Conservation (phyloP, 1,140 invertebrate species). For the Propsilocerus akamusi region DNA sequence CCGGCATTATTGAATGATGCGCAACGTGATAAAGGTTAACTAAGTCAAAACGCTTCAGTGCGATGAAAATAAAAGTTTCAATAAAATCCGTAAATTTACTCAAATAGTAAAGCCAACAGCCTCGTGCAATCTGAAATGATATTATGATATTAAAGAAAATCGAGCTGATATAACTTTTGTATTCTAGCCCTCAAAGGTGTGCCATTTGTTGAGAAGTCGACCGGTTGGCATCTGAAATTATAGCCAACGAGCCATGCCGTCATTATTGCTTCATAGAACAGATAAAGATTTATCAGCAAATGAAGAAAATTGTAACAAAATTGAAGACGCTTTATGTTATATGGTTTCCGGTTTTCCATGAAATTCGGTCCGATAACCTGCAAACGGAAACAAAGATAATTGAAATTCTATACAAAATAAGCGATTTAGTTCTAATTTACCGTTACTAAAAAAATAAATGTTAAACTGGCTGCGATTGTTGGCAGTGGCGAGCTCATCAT, state of each 20-base stretch:
- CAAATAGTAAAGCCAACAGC: neutral
- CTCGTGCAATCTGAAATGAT: neutral
- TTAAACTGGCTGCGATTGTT: slow-evolving; percentile 54
- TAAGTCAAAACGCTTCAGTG: neutral
- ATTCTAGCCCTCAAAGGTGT: neutral
- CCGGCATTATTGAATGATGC: neutral
- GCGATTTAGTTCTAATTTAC: too few relatives aligned
- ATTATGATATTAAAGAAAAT: neutral
- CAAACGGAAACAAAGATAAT: slow-evolving; percentile 10
- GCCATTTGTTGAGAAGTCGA: slow-evolving; percentile 29
- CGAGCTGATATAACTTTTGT: neutral
- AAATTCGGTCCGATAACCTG: slow-evolving; percentile 58
- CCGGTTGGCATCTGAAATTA: slow-evolving; percentile 74
- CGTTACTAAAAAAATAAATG: slow-evolving; percentile 62
- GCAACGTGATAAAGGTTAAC: neutral
- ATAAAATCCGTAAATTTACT: slow-evolving; percentile 1
- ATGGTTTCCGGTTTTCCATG: slow-evolving; percentile 82
- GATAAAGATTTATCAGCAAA: slow-evolving; percentile 66
- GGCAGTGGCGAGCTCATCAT: slow-evolving; percentile 69
- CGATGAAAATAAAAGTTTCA: neutral
- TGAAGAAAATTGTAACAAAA: slow-evolving; percentile 74
- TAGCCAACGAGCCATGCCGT: slow-evolving; percentile 59
- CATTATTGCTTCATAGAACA: slow-evolving; percentile 49
- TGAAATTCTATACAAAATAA: neutral
- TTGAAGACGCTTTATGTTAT: slow-evolving; percentile 56